Percentiles rank a stretch among this genome's conserved stretches.
These are phyloP conservation scores for Melanogrammus aeglefinus DNA, from an alignment of 2,797 vertebrate genomes.

Conservation along the genomic window DNA sequence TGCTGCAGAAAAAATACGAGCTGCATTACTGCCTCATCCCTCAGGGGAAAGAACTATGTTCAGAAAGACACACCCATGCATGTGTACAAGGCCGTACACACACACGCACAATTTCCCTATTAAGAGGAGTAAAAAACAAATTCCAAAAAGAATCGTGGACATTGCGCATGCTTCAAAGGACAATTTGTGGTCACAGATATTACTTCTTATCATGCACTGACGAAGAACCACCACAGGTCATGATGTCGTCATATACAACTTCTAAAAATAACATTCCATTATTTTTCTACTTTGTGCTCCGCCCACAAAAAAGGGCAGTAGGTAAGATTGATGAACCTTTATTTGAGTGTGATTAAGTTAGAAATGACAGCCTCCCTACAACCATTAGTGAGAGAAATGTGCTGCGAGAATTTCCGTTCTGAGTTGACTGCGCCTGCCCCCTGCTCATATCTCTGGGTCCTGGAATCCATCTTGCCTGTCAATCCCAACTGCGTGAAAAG, in stretches of 20 bases:
- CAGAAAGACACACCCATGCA: background rate
- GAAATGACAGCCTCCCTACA: background rate
- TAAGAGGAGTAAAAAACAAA: background rate
- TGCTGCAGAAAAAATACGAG: background rate
- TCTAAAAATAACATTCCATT: background rate
- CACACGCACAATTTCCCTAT: background rate
- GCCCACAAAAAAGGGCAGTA: background rate
- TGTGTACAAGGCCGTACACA: background rate
- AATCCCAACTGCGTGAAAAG: background rate
- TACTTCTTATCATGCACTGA: background rate
- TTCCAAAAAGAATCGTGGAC: background rate
- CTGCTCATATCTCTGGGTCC: background rate
- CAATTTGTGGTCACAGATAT: background rate
- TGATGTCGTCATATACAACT: background rate
- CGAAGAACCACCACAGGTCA: background rate
- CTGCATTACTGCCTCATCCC: slow-evolving; percentile 15
- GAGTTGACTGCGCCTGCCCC: background rate
- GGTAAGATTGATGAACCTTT: background rate
- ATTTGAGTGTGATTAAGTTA: background rate
- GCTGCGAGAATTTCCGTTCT: background rate
- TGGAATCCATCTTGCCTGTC: background rate
- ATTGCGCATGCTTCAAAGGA: background rate
- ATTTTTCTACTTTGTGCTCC: background rate
- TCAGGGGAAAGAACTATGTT: background rate
- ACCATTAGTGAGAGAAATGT: background rate